Base-by-base conservation (phyloP, 1,140 invertebrate genomes). In the Pseudomyrmex pallidus region DNA sequence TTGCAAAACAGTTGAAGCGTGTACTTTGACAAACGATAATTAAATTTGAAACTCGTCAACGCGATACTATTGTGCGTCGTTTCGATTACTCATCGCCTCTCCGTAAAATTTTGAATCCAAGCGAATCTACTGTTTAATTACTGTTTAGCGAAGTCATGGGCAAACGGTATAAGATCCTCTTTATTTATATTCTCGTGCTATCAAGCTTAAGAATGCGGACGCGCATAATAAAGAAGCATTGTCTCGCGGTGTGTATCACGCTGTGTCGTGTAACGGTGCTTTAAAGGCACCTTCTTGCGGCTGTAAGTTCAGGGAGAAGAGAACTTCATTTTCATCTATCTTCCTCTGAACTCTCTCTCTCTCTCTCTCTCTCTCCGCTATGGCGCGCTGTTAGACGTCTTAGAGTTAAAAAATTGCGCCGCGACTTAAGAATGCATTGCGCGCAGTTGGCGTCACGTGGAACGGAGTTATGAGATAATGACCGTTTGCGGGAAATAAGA, bases 241-340 rank as follows among this genome's bases (percentile, higher is more conserved):
- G 44, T 74, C 70, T 70, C 59, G 17, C 15, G 25, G 59, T 46
- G 44, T 74, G 61, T 46, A 64, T 74, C 72, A 73, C 48, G 50
- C 62, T 57, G 68, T 22, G 68, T 63, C 35, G 78, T 72, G 48
- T 56, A 74, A 64, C 59, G 70, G 25, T 74, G 35, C 57, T 74
- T 82, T 52, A 62, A 46, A 52, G 61, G 54, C 52, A 57, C 54
- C 35, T 61, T 72, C n/a, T 73, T 48, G 64, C 56, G 17, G 80
- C 15, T 64, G 56, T 52, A 73, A 87, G 73, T 84, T 78, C 48
- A 50, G 61, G 15, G 52, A 56, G 25, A 35, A 7, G 50, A 68
- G 50, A 86, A 84, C 80, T 84, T 86, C 48, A 87, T 87, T 87
- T 87, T 61, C 67, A 87, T 84, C 73, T 52, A 87, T 87, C 85